Evolutionary conservation across 2,888 invertebrate species (phyloP), one percentile per base, ranked within the genome.

Genomic region (Pteria penguin): DNA sequence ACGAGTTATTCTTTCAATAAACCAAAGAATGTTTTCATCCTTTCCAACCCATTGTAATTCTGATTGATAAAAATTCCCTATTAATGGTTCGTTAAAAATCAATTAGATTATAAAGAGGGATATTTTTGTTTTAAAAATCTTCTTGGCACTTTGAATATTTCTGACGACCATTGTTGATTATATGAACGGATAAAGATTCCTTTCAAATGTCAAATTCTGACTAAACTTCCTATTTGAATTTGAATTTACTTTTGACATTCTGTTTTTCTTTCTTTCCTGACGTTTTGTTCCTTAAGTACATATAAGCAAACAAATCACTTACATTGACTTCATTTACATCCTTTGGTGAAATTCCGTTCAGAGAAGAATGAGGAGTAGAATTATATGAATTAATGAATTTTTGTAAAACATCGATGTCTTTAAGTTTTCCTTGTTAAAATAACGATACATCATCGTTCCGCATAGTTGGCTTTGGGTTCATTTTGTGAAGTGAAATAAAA

Each of bases 11-110:
- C 68, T 76, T 26, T 82, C 74, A n/a, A 82, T 82, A 31, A 79
- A 79, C 79, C 80, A 82, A 26, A 82, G 45, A 4, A 73, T 57
- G 45, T 82, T 66, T 63, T 77, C 80, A 54, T 81, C 72, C 67
- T 81, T 82, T 57, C 79, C 31, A 3, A 80, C 72, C 29, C 60
- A 62, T 26, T 62, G 60, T 45, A 78, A 27, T 36, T 81, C 81
- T 8, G 55, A 24, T 22, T 63, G 52, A 31, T 71, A 63, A 52
- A 71, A 62, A 32, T 29, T 63, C 14, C 71, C 71, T 14, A 32
- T 54, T 24, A 71, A 63, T 18, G 54, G n/a, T n/a, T n/a, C 45
- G 14, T 45, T 14, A 11, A 45, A 45, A 45, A 45, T 45, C 45
- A 45, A 45, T 45, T 11, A 45, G 45, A 11, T 45, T 8, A 45